Percentiles rank a stretch among this genome's conserved stretches.
Conservation (phyloP, 2,797 vertebrate genomes). For the Sebastes steindachneri region DNA sequence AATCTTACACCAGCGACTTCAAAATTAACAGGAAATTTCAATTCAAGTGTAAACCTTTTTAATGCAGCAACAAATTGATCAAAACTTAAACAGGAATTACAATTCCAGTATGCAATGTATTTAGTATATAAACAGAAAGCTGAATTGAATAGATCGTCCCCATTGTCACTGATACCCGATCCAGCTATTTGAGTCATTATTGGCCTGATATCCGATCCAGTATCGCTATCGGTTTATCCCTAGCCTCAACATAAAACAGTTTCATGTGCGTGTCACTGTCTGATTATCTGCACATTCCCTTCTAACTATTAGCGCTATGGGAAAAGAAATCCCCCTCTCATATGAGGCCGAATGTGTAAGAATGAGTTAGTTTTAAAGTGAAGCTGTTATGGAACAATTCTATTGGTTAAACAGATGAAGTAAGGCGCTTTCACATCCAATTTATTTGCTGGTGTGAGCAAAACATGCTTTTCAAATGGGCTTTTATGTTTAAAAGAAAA, state of each 20-base stretch:
- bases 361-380: background rate
- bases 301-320: background rate
- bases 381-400: conserved; percentile 1
- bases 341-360: background rate
- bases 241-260: background rate
- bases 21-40: too few species aligned
- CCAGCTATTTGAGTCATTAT: too few species aligned
- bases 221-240: too few species aligned
- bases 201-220: too few species aligned
- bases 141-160: too few species aligned
- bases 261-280: background rate
- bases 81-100: too few species aligned
- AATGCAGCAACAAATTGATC: too few species aligned
- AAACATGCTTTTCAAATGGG: conserved; percentile 20
- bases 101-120: too few species aligned
- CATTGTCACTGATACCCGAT: too few species aligned
- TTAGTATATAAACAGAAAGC: too few species aligned
- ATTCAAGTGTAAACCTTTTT: too few species aligned
- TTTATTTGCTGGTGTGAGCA: background rate
- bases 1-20: too few species aligned
- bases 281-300: conserved; percentile 5
- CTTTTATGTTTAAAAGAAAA: background rate
- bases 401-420: conserved; percentile 16
- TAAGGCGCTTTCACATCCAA: conserved; percentile 2
- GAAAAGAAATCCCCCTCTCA: conserved; percentile 10